Percentiles rank a stretch among this genome's conserved stretches.
Conservation (phyloP, 2,113 vertebrate species). For the Camelus bactrianus region DNA sequence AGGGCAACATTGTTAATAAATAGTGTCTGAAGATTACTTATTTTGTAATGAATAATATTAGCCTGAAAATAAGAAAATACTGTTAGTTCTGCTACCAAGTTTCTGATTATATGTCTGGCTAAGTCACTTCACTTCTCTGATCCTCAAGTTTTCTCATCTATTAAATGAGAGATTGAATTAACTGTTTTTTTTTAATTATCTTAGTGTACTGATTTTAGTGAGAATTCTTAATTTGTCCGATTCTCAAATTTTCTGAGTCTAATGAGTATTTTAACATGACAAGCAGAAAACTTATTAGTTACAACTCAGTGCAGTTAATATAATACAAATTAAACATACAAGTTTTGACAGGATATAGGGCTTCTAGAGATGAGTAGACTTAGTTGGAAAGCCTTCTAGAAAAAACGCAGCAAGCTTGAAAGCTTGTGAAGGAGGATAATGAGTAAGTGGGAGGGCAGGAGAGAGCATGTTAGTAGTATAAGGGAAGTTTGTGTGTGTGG, state of each 20-base stretch:
- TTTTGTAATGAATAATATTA: neutral
- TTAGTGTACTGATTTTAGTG: neutral
- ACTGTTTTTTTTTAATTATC: neutral
- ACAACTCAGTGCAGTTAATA: conserved; percentile 2
- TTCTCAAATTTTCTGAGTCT: neutral
- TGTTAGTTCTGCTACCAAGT: neutral
- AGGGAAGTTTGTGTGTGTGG: neutral
- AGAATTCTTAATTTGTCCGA: neutral
- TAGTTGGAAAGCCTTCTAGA: neutral
- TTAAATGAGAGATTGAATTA: conserved; percentile 25
- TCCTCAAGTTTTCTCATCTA: neutral
- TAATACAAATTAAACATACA: neutral
- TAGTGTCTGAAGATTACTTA: neutral
- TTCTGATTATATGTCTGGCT: neutral
- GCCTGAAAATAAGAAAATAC: neutral
- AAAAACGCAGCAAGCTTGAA: neutral
- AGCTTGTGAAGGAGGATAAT: neutral
- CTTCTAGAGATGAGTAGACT: neutral
- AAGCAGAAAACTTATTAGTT: neutral
- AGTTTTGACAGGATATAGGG: neutral
- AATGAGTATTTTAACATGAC: neutral
- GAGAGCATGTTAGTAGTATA: neutral
- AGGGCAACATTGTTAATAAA: neutral
- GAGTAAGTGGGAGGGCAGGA: neutral
- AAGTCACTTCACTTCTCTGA: neutral